These are phyloP conservation scores for Neuroscelio doddi DNA, from an alignment of 2,888 invertebrate genomes.

Conservation along the genomic window DNA sequence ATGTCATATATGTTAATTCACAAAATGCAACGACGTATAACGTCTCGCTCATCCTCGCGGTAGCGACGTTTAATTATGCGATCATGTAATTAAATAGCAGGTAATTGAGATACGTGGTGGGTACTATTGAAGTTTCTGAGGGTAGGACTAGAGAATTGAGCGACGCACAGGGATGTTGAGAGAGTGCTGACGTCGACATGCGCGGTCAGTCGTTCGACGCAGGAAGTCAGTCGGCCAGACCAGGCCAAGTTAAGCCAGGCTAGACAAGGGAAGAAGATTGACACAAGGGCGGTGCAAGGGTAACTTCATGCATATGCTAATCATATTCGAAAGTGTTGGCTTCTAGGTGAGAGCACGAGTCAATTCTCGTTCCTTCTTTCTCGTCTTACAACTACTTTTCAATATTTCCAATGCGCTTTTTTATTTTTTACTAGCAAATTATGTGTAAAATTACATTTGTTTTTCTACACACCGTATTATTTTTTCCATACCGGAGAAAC, in stretches of 20 bases:
- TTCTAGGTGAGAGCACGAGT: constrained; percentile 55
- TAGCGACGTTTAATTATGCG: constrained; percentile 63
- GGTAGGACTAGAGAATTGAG: constrained; percentile 47
- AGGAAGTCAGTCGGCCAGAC: constrained; percentile 42
- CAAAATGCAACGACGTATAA: neutral
- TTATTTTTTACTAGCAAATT: too few relatives aligned
- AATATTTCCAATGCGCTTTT: too few relatives aligned
- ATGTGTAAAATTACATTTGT: too few relatives aligned
- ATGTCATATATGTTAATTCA: too few relatives aligned
- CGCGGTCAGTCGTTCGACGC: constrained; percentile 62
- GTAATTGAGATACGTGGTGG: constrained; percentile 64
- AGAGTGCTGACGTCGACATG: constrained; percentile 63
- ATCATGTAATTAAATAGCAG: constrained; percentile 64
- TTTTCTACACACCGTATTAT: too few relatives aligned
- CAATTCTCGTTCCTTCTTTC: constrained; percentile 46
- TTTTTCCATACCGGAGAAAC: too few relatives aligned
- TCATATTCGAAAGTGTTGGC: constrained; percentile 63
- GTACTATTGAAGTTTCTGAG: constrained; percentile 67
- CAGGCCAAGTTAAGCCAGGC: neutral
- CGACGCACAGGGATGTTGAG: constrained; percentile 52
- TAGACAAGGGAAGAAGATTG: constrained; percentile 14
- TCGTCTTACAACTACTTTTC: constrained; percentile 20
- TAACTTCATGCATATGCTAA: constrained; percentile 68
- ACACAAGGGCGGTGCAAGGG: constrained; percentile 46
- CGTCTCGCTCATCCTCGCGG: constrained; percentile 7